A percentile compares a stretch with the other conserved stretches of the same genome.
phyloP scores from a whole-genome alignment of 2,888 invertebrate species.

The Coelogynopora nodosa region DNA sequence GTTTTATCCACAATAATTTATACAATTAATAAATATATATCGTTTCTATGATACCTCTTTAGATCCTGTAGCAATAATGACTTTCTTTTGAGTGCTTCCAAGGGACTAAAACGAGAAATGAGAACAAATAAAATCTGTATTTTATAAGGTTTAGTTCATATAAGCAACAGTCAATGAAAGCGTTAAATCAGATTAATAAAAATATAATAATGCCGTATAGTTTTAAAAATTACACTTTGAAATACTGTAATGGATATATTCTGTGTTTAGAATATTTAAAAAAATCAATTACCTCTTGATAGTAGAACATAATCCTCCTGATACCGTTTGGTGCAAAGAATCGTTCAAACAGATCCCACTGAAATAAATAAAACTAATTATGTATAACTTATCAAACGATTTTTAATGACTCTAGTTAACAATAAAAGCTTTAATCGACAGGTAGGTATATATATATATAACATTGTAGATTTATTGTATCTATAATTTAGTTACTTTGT shows the following conservation, averaged over 20 bases:
- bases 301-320: conserved; percentile 60
- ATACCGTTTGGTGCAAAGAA: conserved; percentile 58
- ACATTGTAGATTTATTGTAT: background rate
- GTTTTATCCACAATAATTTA: too few species aligned
- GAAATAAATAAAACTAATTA: too few species aligned
- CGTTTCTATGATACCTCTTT: conserved; percentile 57
- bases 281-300: conserved; percentile 52
- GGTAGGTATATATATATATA: background rate
- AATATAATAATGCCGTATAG: too few species aligned
- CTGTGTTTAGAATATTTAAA: too few species aligned
- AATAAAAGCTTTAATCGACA: background rate
- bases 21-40: too few species aligned
- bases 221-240: too few species aligned
- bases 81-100: conserved; percentile 53
- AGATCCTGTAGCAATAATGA: conserved; percentile 57
- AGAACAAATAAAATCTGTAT: too few species aligned
- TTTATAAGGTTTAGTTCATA: too few species aligned
- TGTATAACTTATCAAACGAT: background rate
- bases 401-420: background rate
- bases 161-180: too few species aligned
- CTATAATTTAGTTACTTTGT: conserved; percentile 22
- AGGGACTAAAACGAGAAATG: too few species aligned
- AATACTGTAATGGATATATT: too few species aligned
- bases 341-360: conserved; percentile 60
- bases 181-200: too few species aligned